Conservation (phyloP, 2,888 invertebrate species). For the Agrochola lota region DNA sequence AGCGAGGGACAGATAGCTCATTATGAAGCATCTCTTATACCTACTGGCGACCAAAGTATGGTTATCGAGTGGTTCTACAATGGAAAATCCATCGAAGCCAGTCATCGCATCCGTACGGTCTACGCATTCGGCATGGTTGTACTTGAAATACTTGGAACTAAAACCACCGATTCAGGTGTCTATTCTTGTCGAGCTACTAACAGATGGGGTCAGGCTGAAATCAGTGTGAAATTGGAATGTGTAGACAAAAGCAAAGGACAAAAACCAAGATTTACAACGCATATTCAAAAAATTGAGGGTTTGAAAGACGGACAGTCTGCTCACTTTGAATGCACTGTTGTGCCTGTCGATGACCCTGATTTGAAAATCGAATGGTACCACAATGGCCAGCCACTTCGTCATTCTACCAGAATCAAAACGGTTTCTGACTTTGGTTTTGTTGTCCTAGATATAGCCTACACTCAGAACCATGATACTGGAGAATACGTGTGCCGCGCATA, state of each 20-base stretch:
- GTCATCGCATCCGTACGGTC: constrained; percentile 97
- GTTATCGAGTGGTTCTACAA: constrained; percentile 99
- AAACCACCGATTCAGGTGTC: constrained; percentile 97
- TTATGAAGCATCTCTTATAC: constrained; percentile 98
- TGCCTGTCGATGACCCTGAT: constrained; percentile 98
- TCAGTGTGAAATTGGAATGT: constrained; percentile 95
- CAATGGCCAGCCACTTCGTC: constrained; percentile 96
- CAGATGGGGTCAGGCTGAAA: constrained; percentile 96
- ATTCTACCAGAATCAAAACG: constrained; percentile 97
- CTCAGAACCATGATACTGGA: constrained; percentile 97
- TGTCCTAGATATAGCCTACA: constrained; percentile 97
- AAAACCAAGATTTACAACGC: constrained; percentile 96
- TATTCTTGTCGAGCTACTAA: constrained; percentile 97
- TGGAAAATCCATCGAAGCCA: constrained; percentile 96
- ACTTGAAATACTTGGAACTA: constrained; percentile 98
- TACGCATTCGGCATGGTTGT: constrained; percentile 99
- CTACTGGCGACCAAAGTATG: constrained; percentile 98
- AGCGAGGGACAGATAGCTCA: constrained; percentile 99
- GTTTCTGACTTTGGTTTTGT: constrained; percentile 99
- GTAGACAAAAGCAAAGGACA: constrained; percentile 96
- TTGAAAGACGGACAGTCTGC: constrained; percentile 98
- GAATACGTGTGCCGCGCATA: constrained; percentile 98
- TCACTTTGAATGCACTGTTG: constrained; percentile 98
- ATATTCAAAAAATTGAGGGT: constrained; percentile 95
- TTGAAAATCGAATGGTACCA: constrained; percentile 99